Evolutionary conservation across 2,797 vertebrate species (phyloP), one percentile per base, ranked within the genome.

Genomic region (Peromyscus melanophrys): DNA sequence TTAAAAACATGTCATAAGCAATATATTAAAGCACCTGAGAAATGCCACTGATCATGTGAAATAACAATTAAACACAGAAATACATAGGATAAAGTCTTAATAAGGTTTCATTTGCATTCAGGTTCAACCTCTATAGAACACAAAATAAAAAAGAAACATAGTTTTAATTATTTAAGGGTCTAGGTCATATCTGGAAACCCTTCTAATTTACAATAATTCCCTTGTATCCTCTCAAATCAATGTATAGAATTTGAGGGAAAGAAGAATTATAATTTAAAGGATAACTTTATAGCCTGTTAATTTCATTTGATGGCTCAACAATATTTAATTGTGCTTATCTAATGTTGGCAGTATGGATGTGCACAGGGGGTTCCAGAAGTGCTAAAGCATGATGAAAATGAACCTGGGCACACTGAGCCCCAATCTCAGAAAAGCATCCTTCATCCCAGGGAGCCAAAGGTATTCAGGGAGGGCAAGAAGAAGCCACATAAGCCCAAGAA

Each of bases 91-190:
- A 67, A 73, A 89, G 4, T n/a, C n/a, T 46, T 77, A 67, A 25
- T 6, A 37, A 89, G 61, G 65, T 91, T n/a, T 52, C 52, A 52
- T 52, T 69, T 65, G 75, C 6, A 9, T 73, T 7, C 5, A 71
- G 6, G 31, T 63, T 84, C 23, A 43, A 73, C 27, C 59, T 73
- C 77, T 69, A 88, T 6, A 69, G 25, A 34, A 40, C 8, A 73
- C 13, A 73, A 57, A 67, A 4, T 93, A 23, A 75, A 78, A 78
- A 27, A 55, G 37, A 78, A 14, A 46, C 7, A 25, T 21, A 6
- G 10, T 78, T 88, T 93, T 55, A 84, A 69, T 80, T 93, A 52
- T 73, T 92, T 95, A 61, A 97, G 84, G 85, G 63, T 89, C 61
- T 73, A 86, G 34, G 40, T 61, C 88, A 16, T 84, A 29, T 57